These are phyloP conservation scores for Ptychoptera albimana DNA, from an alignment of 2,888 invertebrate species.

Conservation along the genomic window DNA sequence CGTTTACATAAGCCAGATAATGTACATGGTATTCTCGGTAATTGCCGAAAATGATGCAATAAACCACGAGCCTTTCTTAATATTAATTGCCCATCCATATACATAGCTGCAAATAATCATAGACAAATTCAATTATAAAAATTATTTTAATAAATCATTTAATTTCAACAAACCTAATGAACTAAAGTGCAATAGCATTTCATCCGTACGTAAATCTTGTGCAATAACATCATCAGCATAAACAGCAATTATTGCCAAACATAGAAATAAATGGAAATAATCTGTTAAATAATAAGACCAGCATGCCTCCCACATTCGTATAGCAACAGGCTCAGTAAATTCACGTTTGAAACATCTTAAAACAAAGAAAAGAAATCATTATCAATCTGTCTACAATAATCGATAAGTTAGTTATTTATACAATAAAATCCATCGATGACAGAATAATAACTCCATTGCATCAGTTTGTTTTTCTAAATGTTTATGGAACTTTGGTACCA, in stretches of 20 bases:
- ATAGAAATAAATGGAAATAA: constrained; percentile 90
- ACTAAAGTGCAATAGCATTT: constrained; percentile 89
- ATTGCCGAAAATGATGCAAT: constrained; percentile 76
- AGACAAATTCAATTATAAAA: constrained; percentile 15
- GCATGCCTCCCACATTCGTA: constrained; percentile 92
- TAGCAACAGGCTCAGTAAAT: constrained; percentile 74
- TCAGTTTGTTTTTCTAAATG: constrained; percentile 73
- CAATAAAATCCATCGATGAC: constrained; percentile 88
- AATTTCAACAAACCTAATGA: constrained; percentile 46
- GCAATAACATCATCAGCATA: constrained; percentile 88
- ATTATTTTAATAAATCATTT: constrained; percentile 3
- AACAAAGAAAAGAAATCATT: too few relatives aligned
- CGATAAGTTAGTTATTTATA: constrained; percentile 26
- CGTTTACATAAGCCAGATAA: constrained; percentile 73
- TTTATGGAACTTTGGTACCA: constrained; percentile 80
- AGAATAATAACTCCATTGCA: constrained; percentile 79
- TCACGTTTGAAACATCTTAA: constrained; percentile 82
- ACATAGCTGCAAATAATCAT: too few relatives aligned
- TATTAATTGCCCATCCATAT: constrained; percentile 88
- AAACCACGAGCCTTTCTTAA: constrained; percentile 83
- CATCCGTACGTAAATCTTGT: constrained; percentile 82
- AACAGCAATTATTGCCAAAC: constrained; percentile 81
- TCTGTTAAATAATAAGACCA: constrained; percentile 95
- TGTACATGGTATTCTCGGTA: constrained; percentile 77
- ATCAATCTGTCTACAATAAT: background rate